These are phyloP conservation scores for Lipophrys pholis DNA, from an alignment of 2,113 vertebrate species.

Conservation along the genomic window DNA sequence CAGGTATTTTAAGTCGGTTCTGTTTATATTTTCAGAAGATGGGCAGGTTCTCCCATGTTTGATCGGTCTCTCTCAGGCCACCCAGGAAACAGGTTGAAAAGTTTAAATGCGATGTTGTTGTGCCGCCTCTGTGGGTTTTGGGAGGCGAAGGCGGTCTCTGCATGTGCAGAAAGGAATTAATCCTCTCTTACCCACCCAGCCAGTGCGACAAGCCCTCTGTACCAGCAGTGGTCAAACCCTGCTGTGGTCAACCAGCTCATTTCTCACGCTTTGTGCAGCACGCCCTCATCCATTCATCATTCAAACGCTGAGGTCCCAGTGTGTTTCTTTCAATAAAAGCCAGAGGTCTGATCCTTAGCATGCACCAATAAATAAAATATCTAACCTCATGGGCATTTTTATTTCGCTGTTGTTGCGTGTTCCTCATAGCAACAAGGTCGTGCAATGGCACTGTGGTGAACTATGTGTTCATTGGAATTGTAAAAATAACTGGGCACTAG, in stretches of 20 bases:
- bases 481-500: constrained; percentile 77
- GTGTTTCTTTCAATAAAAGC: constrained; percentile 68
- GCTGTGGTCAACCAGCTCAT: constrained; percentile 63
- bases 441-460: constrained; percentile 45
- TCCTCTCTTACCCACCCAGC: constrained; percentile 55
- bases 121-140: constrained; percentile 14
- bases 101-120: constrained; percentile 44
- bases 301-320: constrained; percentile 48
- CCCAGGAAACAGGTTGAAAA: constrained; percentile 8
- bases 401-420: constrained; percentile 66
- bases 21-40: constrained; percentile 24
- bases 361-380: constrained; percentile 67
- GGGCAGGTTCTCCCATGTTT: constrained; percentile 16
- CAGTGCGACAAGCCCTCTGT: constrained; percentile 61
- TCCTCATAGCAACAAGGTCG: constrained; percentile 69
- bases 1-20: constrained; percentile 22
- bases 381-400: constrained; percentile 51
- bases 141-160: constrained; percentile 55
- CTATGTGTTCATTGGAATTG: constrained; percentile 64
- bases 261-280: constrained; percentile 58
- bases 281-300: constrained; percentile 58
- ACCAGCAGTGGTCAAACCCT: constrained; percentile 66
- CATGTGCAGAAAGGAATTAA: constrained; percentile 47
- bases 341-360: constrained; percentile 63
- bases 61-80: background rate